Evolutionary conservation across 2,797 vertebrate genomes (phyloP), one percentile per base, ranked within the genome.

Genomic region (Anguilla obscura): DNA sequence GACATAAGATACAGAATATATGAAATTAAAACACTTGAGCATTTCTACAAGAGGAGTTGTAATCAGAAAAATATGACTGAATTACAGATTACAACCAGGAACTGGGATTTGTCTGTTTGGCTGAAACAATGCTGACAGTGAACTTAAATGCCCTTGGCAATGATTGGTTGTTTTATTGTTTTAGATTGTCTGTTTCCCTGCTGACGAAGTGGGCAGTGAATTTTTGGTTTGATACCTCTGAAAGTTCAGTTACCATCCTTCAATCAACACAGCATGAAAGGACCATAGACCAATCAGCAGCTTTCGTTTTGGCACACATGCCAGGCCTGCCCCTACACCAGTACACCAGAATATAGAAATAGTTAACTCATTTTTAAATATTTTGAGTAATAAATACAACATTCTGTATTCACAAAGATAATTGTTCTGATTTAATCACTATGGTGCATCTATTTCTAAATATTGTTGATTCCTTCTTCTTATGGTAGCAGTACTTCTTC

Each of bases 141-240:
- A 30, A 33, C 27, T 76, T 76, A 33, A 30, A 33, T n/a, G 30
- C 10, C 33, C 71, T 33, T 30, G 12, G 36, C 33, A 18, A 76
- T 36, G 30, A 76, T 76, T 80, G 76, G 76, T 48, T 80, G 76
- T 48, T 45, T 80, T 80, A 80, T 80, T 24, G 2, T 24, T 80
- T 80, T 14, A 48, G 3, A 80, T 80, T 18, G 12, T 18, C 45
- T 18, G 33, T 40, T 40, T 80, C 27, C 71, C 30, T 33, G 1
- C 12, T 27, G 60, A 66, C 24, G 0, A 66, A 66, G 60, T 66
- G 60, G 24, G 24, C 58, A 60, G 58, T 60, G 14, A 60, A 24
- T 60, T 60, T 16, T 60, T 69, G 63, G n/a, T 27, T 63, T 63
- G 60, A 63, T 16, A 21, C 60, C 1, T 18, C 66, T 30, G 8